Conservation (phyloP, 2,888 invertebrate genomes). For the Saturnia pavonia region DNA sequence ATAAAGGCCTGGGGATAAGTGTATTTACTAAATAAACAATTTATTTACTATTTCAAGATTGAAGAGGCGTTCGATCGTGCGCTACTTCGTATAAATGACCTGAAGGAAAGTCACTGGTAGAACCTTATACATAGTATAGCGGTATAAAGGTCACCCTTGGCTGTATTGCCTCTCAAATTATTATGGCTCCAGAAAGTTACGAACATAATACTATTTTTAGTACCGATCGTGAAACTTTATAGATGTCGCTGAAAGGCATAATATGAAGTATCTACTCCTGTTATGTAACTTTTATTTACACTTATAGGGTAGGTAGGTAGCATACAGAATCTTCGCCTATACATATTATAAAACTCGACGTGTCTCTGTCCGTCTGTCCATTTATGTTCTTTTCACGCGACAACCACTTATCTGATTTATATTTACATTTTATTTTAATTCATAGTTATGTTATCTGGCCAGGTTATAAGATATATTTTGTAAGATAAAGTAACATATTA, state of each 20-base stretch:
- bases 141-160: constrained; percentile 11
- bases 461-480: too few species aligned
- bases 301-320: too few species aligned
- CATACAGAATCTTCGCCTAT: too few species aligned
- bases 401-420: too few species aligned
- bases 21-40: neutral
- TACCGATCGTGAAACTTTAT: constrained; percentile 11
- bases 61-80: neutral
- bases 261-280: neutral
- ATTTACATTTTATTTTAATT: too few species aligned
- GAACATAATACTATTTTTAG: neutral
- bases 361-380: too few species aligned
- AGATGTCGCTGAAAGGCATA: neutral
- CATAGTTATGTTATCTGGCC: too few species aligned
- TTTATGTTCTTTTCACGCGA: too few species aligned
- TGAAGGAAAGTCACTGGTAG: neutral
- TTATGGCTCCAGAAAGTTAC: constrained; percentile 18
- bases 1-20: neutral
- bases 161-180: constrained; percentile 27
- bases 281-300: neutral
- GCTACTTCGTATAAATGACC: neutral
- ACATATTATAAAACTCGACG: too few species aligned
- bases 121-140: constrained; percentile 1
- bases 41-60: neutral
- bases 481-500: too few species aligned